These are phyloP conservation scores for Lasioglossum leucozonium DNA, from an alignment of 2,888 invertebrate species.

Conservation along the genomic window DNA sequence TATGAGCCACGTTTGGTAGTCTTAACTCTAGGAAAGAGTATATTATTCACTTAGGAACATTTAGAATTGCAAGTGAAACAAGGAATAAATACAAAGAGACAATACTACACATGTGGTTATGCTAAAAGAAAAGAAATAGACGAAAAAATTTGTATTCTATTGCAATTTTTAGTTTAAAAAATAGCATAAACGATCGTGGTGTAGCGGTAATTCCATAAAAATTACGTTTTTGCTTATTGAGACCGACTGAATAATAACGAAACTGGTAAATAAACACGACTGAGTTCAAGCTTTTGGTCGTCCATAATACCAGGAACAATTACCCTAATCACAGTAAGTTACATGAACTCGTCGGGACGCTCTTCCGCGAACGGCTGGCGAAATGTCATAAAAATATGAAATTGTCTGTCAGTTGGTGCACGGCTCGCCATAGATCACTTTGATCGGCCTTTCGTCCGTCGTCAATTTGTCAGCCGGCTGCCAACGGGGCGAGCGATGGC, in stretches of 20 bases:
- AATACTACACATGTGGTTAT: too few species aligned
- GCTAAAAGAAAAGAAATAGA: neutral
- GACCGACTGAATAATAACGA: neutral
- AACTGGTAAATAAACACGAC: neutral
- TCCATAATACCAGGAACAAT: neutral
- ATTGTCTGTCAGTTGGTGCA: slow-evolving; percentile 57
- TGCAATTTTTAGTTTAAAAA: too few species aligned
- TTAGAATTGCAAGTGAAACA: too few species aligned
- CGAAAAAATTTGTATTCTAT: too few species aligned
- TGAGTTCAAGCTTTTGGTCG: neutral
- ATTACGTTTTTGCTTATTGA: neutral
- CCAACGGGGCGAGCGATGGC: slow-evolving; percentile 8
- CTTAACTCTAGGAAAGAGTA: too few species aligned
- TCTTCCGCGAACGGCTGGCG: slow-evolving; percentile 23
- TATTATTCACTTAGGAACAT: too few species aligned
- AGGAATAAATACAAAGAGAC: too few species aligned
- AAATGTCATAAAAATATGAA: slow-evolving; percentile 74
- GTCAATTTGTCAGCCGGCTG: slow-evolving; percentile 42
- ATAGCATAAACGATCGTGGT: too few species aligned
- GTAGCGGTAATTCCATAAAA: neutral
- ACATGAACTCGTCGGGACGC: slow-evolving; percentile 25
- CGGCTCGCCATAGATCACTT: slow-evolving; percentile 43
- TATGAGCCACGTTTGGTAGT: too few species aligned
- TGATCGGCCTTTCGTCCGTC: slow-evolving; percentile 52
- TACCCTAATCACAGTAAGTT: neutral